Evolutionary conservation across 2,113 vertebrate genomes (phyloP), one percentile per base, ranked within the genome.

Genomic region (Gymnobelideus leadbeateri): DNA sequence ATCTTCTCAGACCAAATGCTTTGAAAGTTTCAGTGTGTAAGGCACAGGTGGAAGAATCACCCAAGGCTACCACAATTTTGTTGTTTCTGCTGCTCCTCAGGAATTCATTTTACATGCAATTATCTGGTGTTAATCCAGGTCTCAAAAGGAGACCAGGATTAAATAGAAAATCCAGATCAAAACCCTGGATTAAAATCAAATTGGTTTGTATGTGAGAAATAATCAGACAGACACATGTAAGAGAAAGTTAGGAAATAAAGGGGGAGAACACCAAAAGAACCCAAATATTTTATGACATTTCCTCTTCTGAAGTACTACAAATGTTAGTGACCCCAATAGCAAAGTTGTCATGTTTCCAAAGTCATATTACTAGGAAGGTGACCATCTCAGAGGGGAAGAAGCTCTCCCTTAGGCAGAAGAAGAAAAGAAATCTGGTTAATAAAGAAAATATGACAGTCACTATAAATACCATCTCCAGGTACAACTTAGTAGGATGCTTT

Each of bases 401-500:
- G 95, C 49, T 49, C 93, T 94, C 97, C 95, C 94, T 98, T 94
- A 94, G 92, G 92, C 89, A 96, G 96, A 97, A 97, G 96, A 98
- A 98, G 92, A 98, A 97, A 98, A 95, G 95, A 84, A 93, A 97
- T 43, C 3, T 77, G 89, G 92, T 96, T 97, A 89, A 96, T 97
- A 89, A 96, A 97, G 93, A 97, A 98, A 98, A 97, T 0, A 89
- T 7, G 90, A 57, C 28, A 97, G 92, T 92, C 96, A 96, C 94
- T 98, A 97, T 95, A 89, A 96, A 96, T 94, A 97, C 94, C 95
- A 43, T 96, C 97, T 91, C 90, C 49, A 97, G 93, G 95, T 94
- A 98, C n/a, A 97, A 96, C 23, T 96, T 89, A 97, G 97, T 93
- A 94, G 95, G 95, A 97, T 91, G 92, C 11, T 98, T 97, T 97